phyloP scores from a whole-genome alignment of 2,113 vertebrate genomes.

The Amblyopsis rosae region DNA sequence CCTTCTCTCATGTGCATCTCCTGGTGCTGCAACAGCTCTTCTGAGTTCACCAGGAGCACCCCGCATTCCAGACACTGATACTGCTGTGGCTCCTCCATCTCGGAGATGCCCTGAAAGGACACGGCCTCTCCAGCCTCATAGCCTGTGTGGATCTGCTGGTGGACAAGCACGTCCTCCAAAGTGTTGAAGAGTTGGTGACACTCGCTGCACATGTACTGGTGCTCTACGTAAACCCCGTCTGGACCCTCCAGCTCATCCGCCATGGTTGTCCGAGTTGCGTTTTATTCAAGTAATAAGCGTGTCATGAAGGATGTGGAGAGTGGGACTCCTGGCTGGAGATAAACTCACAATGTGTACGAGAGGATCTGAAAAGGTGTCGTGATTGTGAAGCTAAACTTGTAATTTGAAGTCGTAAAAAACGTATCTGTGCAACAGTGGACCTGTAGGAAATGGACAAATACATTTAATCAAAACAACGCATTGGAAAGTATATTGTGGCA shows the following conservation, averaged over 20 bases:
- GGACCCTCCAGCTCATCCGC: slow-evolving; percentile 65
- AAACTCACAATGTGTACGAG: not conserved
- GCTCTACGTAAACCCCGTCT: slow-evolving; percentile 77
- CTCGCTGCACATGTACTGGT: slow-evolving; percentile 92
- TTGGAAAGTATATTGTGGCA: not conserved
- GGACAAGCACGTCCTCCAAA: slow-evolving; percentile 85
- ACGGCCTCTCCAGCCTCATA: slow-evolving; percentile 59
- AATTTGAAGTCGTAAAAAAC: not conserved
- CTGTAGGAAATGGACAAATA: slow-evolving; percentile 21
- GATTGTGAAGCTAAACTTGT: slow-evolving; percentile 1
- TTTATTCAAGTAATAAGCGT: slow-evolving; percentile 8
- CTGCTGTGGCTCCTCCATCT: slow-evolving; percentile 74
- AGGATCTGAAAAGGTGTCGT: not conserved
- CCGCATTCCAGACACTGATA: slow-evolving; percentile 90
- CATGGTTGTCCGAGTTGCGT: slow-evolving; percentile 49
- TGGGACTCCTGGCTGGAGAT: not conserved
- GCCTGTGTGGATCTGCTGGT: slow-evolving; percentile 85
- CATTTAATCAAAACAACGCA: not conserved
- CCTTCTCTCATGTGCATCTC: slow-evolving; percentile 85
- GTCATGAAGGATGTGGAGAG: slow-evolving; percentile 18
- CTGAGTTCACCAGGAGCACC: slow-evolving; percentile 78
- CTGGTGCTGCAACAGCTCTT: slow-evolving; percentile 86
- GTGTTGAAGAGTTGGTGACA: slow-evolving; percentile 86
- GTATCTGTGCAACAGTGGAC: slow-evolving; percentile 1
- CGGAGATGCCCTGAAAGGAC: slow-evolving; percentile 49